phyloP scores from a whole-genome alignment of 2,797 vertebrate genomes.

The Chelidonichthys spinosus region DNA sequence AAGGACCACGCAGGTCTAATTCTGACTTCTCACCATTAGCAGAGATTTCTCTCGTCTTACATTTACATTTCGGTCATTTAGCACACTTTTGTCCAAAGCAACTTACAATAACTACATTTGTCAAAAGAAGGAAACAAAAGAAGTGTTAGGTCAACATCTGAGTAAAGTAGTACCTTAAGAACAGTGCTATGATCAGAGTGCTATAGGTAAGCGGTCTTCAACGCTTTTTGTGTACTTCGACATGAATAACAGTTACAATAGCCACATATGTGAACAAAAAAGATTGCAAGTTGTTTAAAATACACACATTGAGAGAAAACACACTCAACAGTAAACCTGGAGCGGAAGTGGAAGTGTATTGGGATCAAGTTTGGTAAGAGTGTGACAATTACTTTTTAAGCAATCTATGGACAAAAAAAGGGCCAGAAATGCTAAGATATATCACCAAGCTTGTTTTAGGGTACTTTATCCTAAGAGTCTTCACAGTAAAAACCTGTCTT shows the following conservation, averaged over 20 bases:
- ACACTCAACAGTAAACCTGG: background rate
- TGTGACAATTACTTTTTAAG: background rate
- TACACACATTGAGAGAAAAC: background rate
- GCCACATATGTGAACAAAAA: background rate
- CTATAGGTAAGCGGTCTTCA: no score
- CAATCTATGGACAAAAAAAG: background rate
- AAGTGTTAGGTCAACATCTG: no score
- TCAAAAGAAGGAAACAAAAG: no score
- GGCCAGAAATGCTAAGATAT: background rate
- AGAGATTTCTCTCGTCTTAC: no score
- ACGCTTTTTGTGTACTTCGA: background rate
- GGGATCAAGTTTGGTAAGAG: background rate
- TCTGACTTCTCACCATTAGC: no score
- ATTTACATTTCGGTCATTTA: no score
- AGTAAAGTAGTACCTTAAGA: no score
- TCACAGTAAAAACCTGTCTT: conserved; percentile 21
- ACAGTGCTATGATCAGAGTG: no score
- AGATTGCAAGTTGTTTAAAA: background rate
- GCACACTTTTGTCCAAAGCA: no score
- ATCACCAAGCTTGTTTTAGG: background rate
- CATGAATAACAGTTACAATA: background rate
- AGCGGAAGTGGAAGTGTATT: background rate
- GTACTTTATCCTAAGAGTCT: background rate
- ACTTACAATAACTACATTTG: no score
- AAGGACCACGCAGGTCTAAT: no score